Conservation (phyloP, 2,888 invertebrate species). For the Galeopsomyia nigrocyanea region DNA sequence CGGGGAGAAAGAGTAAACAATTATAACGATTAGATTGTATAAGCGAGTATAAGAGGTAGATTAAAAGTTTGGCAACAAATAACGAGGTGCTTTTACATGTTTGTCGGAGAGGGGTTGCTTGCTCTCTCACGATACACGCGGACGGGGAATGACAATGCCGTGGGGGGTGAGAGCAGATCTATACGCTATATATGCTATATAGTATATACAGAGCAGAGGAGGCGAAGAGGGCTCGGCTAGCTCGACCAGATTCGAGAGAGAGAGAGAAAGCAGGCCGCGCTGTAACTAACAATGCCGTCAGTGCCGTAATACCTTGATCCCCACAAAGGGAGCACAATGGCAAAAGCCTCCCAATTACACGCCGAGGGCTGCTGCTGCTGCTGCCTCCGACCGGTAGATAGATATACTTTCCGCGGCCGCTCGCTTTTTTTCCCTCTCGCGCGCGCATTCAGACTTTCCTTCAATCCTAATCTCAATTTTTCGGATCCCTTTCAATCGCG, state of each 20-base stretch:
- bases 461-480: no score
- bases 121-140: background rate
- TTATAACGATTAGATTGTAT: no score
- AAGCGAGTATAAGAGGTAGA: background rate
- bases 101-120: constrained; percentile 35
- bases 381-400: background rate
- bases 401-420: background rate
- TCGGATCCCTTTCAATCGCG: no score
- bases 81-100: constrained; percentile 45
- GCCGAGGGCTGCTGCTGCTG: background rate
- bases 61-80: constrained; percentile 54
- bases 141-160: constrained; percentile 50
- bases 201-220: background rate
- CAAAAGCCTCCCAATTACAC: constrained; percentile 58
- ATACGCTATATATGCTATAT: no score
- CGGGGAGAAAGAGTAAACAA: no score
- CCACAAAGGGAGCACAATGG: constrained; percentile 59
- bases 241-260: background rate
- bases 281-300: constrained; percentile 52
- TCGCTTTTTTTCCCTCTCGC: background rate
- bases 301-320: constrained; percentile 61
- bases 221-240: background rate
- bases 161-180: constrained; percentile 30
- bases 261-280: constrained; percentile 27
- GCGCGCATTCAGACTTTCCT: no score